Evolutionary conservation across 2,888 invertebrate genomes (phyloP), one percentile per base, ranked within the genome.

Genomic region (Pachliopta kotzebuea): DNA sequence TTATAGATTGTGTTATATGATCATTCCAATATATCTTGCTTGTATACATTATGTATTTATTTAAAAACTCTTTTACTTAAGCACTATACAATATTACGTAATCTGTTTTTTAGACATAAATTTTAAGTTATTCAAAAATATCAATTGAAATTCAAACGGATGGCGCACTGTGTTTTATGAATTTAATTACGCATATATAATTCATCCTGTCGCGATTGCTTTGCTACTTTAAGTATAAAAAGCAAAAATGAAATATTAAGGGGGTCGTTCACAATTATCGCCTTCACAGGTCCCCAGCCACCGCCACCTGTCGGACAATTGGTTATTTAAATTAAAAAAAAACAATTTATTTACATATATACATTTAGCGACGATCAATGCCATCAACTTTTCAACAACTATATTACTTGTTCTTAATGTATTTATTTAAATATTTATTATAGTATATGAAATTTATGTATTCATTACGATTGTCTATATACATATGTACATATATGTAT

Each of bases 261-360:
- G 75, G 79, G 85, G 76, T 80, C 79, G 82, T 84, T 83, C 80
- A 84, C 81, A 83, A 81, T 78, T 83, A 86, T 83, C 84, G 79
- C 78, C 75, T 69, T 77, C 79, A 68, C 78, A 71, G 76, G 81
- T 83, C 81, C 81, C 69, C 74, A 71, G 75, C 69, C 77, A 76
- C 77, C 81, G 85, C 85, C 89, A 90, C 86, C 88, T 90, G 87
- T 83, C 86, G 84, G 64, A 81, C 81, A 79, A 77, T 76, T 71
- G 81, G 18, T n/a, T 17, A 18, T 45, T 45, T 86, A 84, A 86
- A 83, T 21, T 76, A 70, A 69, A 74, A 18, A 52, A 20, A 2
- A 23, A 72, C 76, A 72, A 75, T 73, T 70, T 68, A 73, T 68
- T 72, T 72, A 71, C 75, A 70, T 72, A 75, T 73, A 71, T 26